These are phyloP conservation scores for Eptatretus burgeri DNA, from an alignment of 2,113 vertebrate species.

Conservation along the genomic window DNA sequence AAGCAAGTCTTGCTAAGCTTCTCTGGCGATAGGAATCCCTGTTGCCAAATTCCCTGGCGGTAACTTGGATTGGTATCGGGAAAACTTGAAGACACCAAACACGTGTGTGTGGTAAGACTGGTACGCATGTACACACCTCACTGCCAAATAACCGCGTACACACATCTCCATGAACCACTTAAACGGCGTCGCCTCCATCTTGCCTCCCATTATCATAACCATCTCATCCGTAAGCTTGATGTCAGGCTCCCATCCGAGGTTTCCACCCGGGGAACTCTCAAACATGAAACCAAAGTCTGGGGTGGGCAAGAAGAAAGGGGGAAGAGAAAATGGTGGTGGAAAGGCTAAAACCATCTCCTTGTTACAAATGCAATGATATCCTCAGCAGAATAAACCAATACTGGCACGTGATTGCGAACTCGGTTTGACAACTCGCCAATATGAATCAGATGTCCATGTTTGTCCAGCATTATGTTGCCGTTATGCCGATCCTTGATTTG, in stretches of 20 bases:
- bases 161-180: constrained; percentile 99
- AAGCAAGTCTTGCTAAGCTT: too few relatives aligned
- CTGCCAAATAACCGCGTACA: constrained; percentile 69
- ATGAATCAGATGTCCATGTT: constrained; percentile 74
- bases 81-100: too few relatives aligned
- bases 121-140: constrained; percentile 27
- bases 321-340: too few relatives aligned
- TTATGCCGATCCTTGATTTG: constrained; percentile 95
- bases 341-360: too few relatives aligned
- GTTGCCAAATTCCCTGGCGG: too few relatives aligned
- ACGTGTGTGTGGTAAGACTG: too few relatives aligned
- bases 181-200: constrained; percentile 96
- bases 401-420: too few relatives aligned
- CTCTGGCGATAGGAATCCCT: too few relatives aligned
- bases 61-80: too few relatives aligned
- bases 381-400: too few relatives aligned
- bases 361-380: too few relatives aligned
- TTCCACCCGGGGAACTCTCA: constrained; percentile 78
- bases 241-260: constrained; percentile 86
- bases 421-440: constrained; percentile 29
- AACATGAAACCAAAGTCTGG: constrained; percentile 95
- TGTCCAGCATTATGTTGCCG: constrained; percentile 95
- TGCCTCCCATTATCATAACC: constrained; percentile 98
- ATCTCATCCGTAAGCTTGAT: constrained; percentile 90
- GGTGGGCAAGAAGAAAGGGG: too few relatives aligned